A percentile compares a stretch with the other conserved stretches of the same genome.
phyloP scores from a whole-genome alignment of 1,140 invertebrate genomes.

The Drosophila tropicalis region DNA sequence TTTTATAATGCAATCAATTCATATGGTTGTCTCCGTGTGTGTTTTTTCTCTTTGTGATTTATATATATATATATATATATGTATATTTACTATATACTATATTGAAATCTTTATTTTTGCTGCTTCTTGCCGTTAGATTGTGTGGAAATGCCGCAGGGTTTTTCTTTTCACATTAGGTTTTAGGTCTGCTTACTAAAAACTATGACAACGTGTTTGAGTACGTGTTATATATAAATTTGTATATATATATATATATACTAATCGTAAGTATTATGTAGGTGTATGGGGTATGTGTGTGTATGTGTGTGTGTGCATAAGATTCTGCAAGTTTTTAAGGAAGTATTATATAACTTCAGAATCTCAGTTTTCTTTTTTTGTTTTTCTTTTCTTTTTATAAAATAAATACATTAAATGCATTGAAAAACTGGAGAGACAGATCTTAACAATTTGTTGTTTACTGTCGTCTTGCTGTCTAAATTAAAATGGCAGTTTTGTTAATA shows the following conservation, averaged over 20 bases:
- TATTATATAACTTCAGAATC: constrained; percentile 4
- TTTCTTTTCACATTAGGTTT: constrained; percentile 24
- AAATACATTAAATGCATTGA: constrained; percentile 71
- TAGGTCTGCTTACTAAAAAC: constrained; percentile 64
- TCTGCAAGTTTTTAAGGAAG: constrained; percentile 24
- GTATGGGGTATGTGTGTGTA: constrained; percentile 21
- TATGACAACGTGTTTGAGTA: constrained; percentile 71
- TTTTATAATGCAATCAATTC: constrained; percentile 52
- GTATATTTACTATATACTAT: background rate
- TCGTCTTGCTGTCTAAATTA: constrained; percentile 64
- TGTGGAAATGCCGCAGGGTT: constrained; percentile 50
- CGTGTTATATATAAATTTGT: constrained; percentile 32
- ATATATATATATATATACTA: constrained; percentile 27
- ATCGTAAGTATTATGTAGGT: constrained; percentile 26
- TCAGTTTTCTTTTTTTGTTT: background rate
- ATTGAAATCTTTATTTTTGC: constrained; percentile 10
- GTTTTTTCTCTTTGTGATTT: constrained; percentile 26
- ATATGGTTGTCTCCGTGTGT: constrained; percentile 30
- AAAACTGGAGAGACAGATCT: constrained; percentile 32
- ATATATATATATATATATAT: constrained; percentile 1
- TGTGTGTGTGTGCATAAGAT: constrained; percentile 26
- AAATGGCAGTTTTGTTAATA: constrained; percentile 70
- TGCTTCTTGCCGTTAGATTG: constrained; percentile 40
- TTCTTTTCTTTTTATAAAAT: constrained; percentile 54
- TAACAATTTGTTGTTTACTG: background rate